Evolutionary conservation across 2,113 vertebrate species (phyloP).

Genomic region (Coreoperca whiteheadi): DNA sequence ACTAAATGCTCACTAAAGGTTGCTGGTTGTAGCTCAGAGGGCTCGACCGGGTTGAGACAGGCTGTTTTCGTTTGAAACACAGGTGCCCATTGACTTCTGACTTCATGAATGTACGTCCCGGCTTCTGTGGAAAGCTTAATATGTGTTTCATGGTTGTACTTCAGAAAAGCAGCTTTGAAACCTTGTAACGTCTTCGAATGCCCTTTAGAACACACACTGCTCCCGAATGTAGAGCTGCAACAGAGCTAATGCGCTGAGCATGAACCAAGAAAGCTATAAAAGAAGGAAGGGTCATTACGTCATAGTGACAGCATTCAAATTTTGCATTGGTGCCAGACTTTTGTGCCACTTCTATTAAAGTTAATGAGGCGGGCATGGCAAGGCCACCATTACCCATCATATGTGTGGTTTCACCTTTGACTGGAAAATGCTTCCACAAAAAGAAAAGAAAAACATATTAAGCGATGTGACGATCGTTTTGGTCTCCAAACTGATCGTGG

Average conservation of each 20-base stretch:
- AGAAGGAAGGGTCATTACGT: too few relatives aligned
- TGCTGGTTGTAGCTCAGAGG: conserved; percentile 21
- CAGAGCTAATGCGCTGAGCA: neutral
- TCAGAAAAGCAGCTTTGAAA: neutral
- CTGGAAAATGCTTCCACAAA: too few relatives aligned
- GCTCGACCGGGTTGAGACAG: neutral
- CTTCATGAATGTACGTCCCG: neutral
- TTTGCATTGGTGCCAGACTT: too few relatives aligned
- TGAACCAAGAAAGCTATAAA: neutral
- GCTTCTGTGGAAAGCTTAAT: conserved; percentile 22
- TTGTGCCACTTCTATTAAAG: too few relatives aligned
- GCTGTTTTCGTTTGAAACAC: conserved; percentile 19
- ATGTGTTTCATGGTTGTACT: neutral
- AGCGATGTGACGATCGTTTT: too few relatives aligned
- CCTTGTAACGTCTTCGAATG: neutral
- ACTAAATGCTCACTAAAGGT: conserved; percentile 56
- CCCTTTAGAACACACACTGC: neutral
- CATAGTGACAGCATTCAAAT: too few relatives aligned
- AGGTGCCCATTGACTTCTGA: conserved; percentile 13
- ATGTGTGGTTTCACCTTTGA: too few relatives aligned
- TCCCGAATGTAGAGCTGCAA: neutral
- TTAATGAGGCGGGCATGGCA: too few relatives aligned
- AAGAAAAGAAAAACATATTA: too few relatives aligned
- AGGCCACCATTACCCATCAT: too few relatives aligned
- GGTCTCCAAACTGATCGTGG: too few relatives aligned